Evolutionary conservation across 2,113 vertebrate species (phyloP).

Genomic region (Otocyon megalotis): DNA sequence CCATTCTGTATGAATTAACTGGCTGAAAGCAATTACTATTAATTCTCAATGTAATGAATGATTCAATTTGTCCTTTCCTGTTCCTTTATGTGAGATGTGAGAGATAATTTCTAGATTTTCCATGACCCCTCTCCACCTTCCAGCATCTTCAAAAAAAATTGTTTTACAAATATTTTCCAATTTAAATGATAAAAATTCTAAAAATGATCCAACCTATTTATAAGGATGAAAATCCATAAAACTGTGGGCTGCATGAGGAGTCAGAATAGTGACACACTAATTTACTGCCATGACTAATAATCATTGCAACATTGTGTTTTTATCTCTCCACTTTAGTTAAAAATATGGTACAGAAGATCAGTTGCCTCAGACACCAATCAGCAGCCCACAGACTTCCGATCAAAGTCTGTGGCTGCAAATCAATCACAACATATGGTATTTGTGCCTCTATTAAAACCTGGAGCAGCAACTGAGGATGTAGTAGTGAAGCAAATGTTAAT

Average conservation of each 20-base stretch:
- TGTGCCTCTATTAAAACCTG: slow-evolving; percentile 4
- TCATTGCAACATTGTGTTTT: slow-evolving; percentile 32
- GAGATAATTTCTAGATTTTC: slow-evolving; percentile 26
- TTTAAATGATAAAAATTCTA: slow-evolving; percentile 51
- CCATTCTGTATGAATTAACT: slow-evolving; percentile 13
- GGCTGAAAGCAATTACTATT: neutral
- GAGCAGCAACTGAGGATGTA: neutral
- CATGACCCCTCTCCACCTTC: neutral
- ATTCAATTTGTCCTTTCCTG: neutral
- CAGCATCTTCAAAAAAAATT: neutral
- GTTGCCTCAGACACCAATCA: slow-evolving; percentile 58
- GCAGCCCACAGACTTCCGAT: slow-evolving; percentile 63
- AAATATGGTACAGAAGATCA: slow-evolving; percentile 67
- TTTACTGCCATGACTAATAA: slow-evolving; percentile 63
- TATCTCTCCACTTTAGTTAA: slow-evolving; percentile 53
- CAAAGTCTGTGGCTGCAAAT: slow-evolving; percentile 46
- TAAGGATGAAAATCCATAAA: slow-evolving; percentile 40
- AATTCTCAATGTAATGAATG: slow-evolving; percentile 27
- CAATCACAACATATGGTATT: neutral
- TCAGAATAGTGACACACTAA: slow-evolving; percentile 47
- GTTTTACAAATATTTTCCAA: slow-evolving; percentile 30
- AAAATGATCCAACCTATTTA: slow-evolving; percentile 44
- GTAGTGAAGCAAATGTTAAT: slow-evolving; percentile 4
- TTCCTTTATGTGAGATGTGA: neutral
- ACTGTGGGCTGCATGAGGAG: slow-evolving; percentile 30